A percentile compares a stretch with the other conserved stretches of the same genome.
Conservation (phyloP, 2,888 invertebrate genomes). For the Leptinotarsa haldemani region DNA sequence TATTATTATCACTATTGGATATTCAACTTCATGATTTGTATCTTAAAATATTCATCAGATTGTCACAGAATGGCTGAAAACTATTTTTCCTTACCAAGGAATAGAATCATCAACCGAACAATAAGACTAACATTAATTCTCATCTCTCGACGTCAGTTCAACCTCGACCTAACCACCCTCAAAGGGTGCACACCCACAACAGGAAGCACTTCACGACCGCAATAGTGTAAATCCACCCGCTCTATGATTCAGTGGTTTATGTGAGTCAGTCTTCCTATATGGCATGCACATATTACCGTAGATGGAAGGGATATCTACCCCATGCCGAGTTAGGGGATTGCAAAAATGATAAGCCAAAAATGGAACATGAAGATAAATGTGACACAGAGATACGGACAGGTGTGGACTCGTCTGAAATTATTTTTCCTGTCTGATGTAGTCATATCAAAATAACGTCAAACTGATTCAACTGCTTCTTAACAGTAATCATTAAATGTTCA, state of each 20-base stretch:
- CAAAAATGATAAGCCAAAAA: conserved; percentile 26
- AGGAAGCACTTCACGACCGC: conserved; percentile 8
- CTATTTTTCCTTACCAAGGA: neutral
- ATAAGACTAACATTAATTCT: neutral
- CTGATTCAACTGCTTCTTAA: too few species aligned
- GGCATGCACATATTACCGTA: neutral
- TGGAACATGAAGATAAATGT: conserved; percentile 23
- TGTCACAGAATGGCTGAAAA: too few species aligned
- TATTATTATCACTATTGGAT: too few species aligned
- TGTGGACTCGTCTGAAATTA: neutral
- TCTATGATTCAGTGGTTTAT: conserved; percentile 15
- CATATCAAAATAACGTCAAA: too few species aligned
- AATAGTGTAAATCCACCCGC: conserved; percentile 8
- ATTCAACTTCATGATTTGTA: too few species aligned
- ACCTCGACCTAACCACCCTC: neutral
- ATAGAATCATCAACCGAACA: neutral
- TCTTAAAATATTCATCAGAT: too few species aligned
- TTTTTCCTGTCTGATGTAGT: neutral
- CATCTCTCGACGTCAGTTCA: neutral
- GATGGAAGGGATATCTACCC: conserved; percentile 6
- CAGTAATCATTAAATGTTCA: too few species aligned
- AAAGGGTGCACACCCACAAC: conserved; percentile 8
- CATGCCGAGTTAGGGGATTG: conserved; percentile 15
- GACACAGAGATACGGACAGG: neutral
- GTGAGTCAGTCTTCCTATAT: conserved; percentile 16